Evolutionary conservation across 2,797 vertebrate genomes (phyloP).

Genomic region (Iguana delicatissima): DNA sequence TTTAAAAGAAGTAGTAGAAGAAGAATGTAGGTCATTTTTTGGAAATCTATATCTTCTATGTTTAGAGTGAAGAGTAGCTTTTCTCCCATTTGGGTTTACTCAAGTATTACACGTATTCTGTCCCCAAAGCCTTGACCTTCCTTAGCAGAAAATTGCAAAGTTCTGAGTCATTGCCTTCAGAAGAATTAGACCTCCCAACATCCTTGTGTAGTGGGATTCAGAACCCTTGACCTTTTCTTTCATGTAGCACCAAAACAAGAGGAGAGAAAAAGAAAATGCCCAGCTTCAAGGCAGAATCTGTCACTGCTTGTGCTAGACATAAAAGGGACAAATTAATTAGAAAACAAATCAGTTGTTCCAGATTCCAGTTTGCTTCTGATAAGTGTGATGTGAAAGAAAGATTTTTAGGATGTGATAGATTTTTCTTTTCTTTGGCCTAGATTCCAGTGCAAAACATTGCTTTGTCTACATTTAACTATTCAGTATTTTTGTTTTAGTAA

Average conservation of each 20-base stretch:
- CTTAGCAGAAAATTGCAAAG: slow-evolving; percentile 29
- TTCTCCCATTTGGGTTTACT: background rate
- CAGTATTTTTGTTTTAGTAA: background rate
- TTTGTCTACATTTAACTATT: slow-evolving; percentile 36
- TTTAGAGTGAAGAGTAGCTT: background rate
- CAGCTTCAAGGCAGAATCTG: slow-evolving; percentile 28
- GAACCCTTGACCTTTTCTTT: slow-evolving; percentile 52
- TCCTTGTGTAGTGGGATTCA: slow-evolving; percentile 36
- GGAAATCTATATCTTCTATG: slow-evolving; percentile 27
- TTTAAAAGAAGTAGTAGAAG: background rate
- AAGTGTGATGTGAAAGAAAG: slow-evolving; percentile 35
- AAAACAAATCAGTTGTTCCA: slow-evolving; percentile 60
- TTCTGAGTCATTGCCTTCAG: slow-evolving; percentile 45
- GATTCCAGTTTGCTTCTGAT: slow-evolving; percentile 48
- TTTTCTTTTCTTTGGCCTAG: background rate
- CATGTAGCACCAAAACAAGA: slow-evolving; percentile 24
- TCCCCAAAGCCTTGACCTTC: slow-evolving; percentile 16
- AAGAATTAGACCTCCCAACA: slow-evolving; percentile 15
- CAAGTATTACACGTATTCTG: slow-evolving; percentile 32
- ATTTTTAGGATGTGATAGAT: slow-evolving; percentile 45
- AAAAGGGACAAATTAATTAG: slow-evolving; percentile 71
- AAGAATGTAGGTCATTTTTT: background rate
- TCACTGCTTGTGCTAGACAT: slow-evolving; percentile 40
- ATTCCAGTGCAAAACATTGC: background rate
- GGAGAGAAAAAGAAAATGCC: slow-evolving; percentile 22